Evolutionary conservation across 2,888 invertebrate species (phyloP).

Genomic region (Drosophila paranaensis): DNA sequence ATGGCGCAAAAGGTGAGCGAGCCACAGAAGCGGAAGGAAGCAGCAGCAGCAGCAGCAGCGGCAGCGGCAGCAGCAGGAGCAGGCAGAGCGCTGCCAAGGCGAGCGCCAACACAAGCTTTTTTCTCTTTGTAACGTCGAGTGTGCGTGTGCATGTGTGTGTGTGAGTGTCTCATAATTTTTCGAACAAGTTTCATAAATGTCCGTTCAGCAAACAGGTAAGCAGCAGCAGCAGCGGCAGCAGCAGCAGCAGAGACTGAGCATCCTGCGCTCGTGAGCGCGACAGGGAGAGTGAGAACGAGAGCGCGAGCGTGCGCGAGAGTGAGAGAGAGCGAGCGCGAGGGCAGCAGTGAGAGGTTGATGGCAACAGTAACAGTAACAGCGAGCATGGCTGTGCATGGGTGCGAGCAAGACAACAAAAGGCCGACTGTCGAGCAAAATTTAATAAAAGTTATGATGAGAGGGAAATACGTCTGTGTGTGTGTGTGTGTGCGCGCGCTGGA

Average conservation of each 20-base stretch:
- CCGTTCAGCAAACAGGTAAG: constrained; percentile 67
- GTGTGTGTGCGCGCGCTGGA: constrained; percentile 16
- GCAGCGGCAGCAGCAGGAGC: constrained; percentile 23
- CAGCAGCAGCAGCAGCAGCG: constrained; percentile 19
- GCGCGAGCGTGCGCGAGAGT: background rate
- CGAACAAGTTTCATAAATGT: constrained; percentile 80
- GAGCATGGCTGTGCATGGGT: constrained; percentile 25
- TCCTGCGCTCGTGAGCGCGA: constrained; percentile 28
- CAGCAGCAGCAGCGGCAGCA: constrained; percentile 35
- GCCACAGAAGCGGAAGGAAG: constrained; percentile 70
- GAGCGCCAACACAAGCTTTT: constrained; percentile 21
- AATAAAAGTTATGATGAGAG: constrained; percentile 82
- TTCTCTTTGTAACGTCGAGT: constrained; percentile 22
- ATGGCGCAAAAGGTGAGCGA: constrained; percentile 71
- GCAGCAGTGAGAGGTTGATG: constrained; percentile 60
- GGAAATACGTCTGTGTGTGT: constrained; percentile 43
- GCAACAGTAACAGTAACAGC: constrained; percentile 77
- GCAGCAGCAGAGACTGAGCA: constrained; percentile 55
- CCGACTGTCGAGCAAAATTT: constrained; percentile 63
- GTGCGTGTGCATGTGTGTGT: constrained; percentile 16
- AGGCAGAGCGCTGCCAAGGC: constrained; percentile 30
- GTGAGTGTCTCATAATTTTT: constrained; percentile 72
- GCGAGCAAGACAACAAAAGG: constrained; percentile 49
- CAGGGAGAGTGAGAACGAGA: constrained; percentile 17
- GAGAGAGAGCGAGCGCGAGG: constrained; percentile 13